phyloP scores from a whole-genome alignment of 1,140 invertebrate genomes.

The Drosophila pseudoananassae region DNA sequence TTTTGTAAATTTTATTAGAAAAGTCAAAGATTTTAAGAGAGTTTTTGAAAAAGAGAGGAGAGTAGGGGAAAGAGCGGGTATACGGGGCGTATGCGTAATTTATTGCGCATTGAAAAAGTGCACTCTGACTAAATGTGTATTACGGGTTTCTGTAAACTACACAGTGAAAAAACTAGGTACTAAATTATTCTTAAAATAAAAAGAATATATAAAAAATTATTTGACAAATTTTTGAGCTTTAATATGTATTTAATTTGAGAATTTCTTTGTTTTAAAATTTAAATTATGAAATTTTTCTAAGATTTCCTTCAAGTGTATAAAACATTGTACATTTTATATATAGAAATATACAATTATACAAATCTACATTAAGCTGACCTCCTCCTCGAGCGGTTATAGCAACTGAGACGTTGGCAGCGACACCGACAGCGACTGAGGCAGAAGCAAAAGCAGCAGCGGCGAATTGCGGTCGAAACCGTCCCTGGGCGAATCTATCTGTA shows the following conservation, averaged over 20 bases:
- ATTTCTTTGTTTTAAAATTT: too few species aligned
- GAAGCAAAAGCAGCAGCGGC: constrained; percentile 40
- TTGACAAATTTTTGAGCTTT: background rate
- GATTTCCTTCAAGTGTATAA: constrained; percentile 6
- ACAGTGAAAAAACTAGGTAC: background rate
- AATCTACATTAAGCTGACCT: constrained; percentile 79
- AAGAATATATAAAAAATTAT: background rate
- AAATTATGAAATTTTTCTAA: background rate
- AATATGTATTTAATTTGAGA: background rate
- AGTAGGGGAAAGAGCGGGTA: background rate
- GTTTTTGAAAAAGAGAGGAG: background rate
- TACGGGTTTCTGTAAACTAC: constrained; percentile 14
- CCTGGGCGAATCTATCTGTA: constrained; percentile 78
- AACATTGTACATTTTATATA: constrained; percentile 16
- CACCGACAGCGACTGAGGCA: constrained; percentile 32
- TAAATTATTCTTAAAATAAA: too few species aligned
- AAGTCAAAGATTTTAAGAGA: background rate
- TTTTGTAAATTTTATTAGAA: constrained; percentile 32
- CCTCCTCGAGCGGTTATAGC: constrained; percentile 37
- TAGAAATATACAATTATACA: constrained; percentile 56
- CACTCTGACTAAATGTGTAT: constrained; percentile 59
- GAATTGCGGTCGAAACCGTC: constrained; percentile 83
- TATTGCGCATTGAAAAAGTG: constrained; percentile 76
- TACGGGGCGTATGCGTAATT: constrained; percentile 56
- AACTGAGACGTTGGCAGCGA: constrained; percentile 30